phyloP scores from a whole-genome alignment of 2,113 vertebrate genomes.

The Rana temporaria region DNA sequence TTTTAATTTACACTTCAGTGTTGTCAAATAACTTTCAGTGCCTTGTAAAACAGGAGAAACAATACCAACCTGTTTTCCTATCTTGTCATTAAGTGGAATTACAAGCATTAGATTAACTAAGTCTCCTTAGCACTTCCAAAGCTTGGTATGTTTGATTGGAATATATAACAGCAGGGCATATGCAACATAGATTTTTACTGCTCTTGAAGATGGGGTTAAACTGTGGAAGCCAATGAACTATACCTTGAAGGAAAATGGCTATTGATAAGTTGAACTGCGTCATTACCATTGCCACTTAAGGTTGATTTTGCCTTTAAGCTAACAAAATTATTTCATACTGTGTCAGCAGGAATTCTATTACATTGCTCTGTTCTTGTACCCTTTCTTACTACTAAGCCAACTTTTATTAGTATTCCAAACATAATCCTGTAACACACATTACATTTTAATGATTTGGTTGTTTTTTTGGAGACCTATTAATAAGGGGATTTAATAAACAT shows the following conservation, averaged over 20 bases:
- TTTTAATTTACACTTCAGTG: too few relatives aligned
- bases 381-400: not conserved
- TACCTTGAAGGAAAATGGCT: slow-evolving; percentile 41
- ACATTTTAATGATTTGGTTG: slow-evolving; percentile 4
- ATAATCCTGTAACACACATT: not conserved
- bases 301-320: slow-evolving; percentile 38
- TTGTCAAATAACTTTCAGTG: too few relatives aligned
- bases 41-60: too few relatives aligned
- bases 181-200: not conserved
- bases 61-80: too few relatives aligned
- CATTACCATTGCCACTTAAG: slow-evolving; percentile 36
- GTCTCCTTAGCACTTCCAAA: too few relatives aligned
- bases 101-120: too few relatives aligned
- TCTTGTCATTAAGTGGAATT: too few relatives aligned
- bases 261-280: slow-evolving; percentile 30
- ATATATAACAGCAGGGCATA: slow-evolving; percentile 1
- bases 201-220: not conserved
- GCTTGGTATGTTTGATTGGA: too few relatives aligned
- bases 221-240: slow-evolving; percentile 14
- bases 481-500: too few relatives aligned
- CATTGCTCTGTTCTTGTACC: not conserved
- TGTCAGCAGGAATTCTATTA: slow-evolving; percentile 38
- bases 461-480: slow-evolving; percentile 6
- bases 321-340: slow-evolving; percentile 42
- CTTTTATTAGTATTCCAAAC: not conserved